phyloP scores from a whole-genome alignment of 2,797 vertebrate species.

The Myiothlypis chrysogaster region DNA sequence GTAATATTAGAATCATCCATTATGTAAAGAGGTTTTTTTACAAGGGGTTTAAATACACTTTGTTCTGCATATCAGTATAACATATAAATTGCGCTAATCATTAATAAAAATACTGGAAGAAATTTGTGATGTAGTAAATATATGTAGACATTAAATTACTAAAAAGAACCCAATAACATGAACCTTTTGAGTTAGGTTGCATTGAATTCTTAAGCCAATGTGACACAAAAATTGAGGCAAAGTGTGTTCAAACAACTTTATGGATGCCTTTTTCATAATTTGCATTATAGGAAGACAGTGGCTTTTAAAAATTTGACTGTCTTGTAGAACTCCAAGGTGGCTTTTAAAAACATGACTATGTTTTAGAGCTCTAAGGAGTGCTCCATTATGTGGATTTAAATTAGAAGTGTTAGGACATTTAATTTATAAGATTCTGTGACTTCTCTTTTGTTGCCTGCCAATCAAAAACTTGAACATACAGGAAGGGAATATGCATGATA shows the following conservation, averaged over 20 bases:
- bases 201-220: background rate
- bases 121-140: background rate
- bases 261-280: background rate
- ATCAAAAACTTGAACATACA: background rate
- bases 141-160: background rate
- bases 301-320: background rate
- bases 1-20: background rate
- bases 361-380: background rate
- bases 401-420: background rate
- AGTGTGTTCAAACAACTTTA: background rate
- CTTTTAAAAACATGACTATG: background rate
- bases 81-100: background rate
- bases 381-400: background rate
- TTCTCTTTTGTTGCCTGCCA: background rate
- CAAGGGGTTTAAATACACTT: background rate
- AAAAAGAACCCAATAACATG: background rate
- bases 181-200: background rate
- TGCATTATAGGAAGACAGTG: background rate
- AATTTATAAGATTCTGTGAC: background rate
- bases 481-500: background rate
- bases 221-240: background rate
- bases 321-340: background rate
- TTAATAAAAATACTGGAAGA: background rate
- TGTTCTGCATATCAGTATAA: background rate
- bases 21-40: conserved; percentile 36